Percentiles rank a stretch among this genome's conserved stretches.
phyloP scores from a whole-genome alignment of 2,797 vertebrate species.

The Pogonophryne albipinna region DNA sequence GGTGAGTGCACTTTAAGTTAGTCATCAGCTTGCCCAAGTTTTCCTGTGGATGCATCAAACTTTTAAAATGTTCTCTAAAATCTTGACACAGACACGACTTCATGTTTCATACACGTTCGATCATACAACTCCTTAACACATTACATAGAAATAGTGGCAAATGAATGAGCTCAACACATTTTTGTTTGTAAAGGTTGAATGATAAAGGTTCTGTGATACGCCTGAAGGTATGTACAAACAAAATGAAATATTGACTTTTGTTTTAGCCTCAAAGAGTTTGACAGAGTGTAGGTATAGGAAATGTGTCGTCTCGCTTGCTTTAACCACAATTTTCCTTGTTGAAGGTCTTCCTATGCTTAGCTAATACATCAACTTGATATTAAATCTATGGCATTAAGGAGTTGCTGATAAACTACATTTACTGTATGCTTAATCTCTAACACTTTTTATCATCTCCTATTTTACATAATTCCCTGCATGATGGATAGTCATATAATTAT shows the following conservation, averaged over 20 bases:
- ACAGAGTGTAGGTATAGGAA: not conserved
- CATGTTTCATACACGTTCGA: not conserved
- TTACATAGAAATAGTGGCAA: not conserved
- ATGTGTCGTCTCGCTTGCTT: not conserved
- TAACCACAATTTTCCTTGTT: not conserved
- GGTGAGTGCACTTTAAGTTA: conserved; percentile 91
- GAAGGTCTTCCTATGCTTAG: not conserved
- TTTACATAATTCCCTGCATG: not conserved
- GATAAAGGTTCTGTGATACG: too few species aligned
- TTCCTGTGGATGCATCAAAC: conserved; percentile 45
- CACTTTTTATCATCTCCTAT: not conserved
- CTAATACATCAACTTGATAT: not conserved
- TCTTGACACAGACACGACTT: not conserved
- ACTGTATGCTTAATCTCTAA: not conserved
- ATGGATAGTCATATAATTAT: not conserved
- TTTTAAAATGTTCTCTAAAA: not conserved
- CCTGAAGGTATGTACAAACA: too few species aligned
- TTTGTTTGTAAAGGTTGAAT: not conserved
- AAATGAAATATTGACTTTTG: too few species aligned
- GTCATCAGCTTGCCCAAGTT: conserved; percentile 92
- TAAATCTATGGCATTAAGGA: not conserved
- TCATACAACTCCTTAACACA: not conserved
- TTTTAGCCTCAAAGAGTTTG: too few species aligned
- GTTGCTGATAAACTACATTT: not conserved
- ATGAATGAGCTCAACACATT: not conserved